Evolutionary conservation across 1,140 invertebrate genomes (phyloP).

Genomic region (Rhizoglyphus robini): DNA sequence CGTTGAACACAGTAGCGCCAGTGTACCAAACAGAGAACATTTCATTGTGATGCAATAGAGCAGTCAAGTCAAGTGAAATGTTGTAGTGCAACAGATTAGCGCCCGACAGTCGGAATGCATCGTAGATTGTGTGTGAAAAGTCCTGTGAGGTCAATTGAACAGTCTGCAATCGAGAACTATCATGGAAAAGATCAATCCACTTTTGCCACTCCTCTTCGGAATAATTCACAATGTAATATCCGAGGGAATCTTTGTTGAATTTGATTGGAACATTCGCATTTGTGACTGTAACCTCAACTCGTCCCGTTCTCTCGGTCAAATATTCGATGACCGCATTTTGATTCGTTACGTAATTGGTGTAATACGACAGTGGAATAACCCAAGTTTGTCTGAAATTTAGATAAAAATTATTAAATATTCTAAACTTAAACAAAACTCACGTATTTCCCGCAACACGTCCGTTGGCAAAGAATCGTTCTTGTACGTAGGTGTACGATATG

Average conservation of each 20-base stretch:
- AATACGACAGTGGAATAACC: constrained; percentile 35
- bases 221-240: constrained; percentile 62
- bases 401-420: no score
- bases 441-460: neutral
- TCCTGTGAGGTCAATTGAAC: neutral
- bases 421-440: neutral
- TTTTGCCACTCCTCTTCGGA: constrained; percentile 31
- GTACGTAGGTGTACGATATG: constrained; percentile 19
- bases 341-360: constrained; percentile 67
- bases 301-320: constrained; percentile 55
- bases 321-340: constrained; percentile 44
- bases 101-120: constrained; percentile 53
- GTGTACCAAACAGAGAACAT: constrained; percentile 67
- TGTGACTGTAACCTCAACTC: constrained; percentile 44
- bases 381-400: constrained; percentile 34
- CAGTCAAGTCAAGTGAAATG: constrained; percentile 55
- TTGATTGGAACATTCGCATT: constrained; percentile 51
- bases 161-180: neutral
- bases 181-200: constrained; percentile 4
- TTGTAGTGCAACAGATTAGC: constrained; percentile 50
- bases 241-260: constrained; percentile 38
- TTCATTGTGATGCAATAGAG: constrained; percentile 54
- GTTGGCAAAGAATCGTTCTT: constrained; percentile 33
- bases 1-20: constrained; percentile 32
- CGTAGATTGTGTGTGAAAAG: constrained; percentile 68